Percentiles rank a stretch among this genome's conserved stretches.
phyloP scores from a whole-genome alignment of 2,888 invertebrate species.

The Microplitis deprimator region DNA sequence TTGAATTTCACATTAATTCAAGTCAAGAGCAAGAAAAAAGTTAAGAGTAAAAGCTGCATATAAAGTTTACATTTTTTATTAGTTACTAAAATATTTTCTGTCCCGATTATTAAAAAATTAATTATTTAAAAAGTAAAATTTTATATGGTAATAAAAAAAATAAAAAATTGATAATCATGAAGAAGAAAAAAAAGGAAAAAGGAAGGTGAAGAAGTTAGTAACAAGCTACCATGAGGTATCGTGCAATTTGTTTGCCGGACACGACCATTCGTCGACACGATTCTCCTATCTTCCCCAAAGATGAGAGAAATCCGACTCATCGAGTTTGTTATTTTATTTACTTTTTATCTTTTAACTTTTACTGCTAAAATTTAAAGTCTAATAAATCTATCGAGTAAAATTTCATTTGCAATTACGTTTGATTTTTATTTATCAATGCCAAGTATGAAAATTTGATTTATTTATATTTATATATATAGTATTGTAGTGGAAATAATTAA shows the following conservation, averaged over 20 bases:
- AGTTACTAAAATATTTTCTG: background rate
- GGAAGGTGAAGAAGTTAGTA: slow-evolving; percentile 34
- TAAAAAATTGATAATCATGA: slow-evolving; percentile 30
- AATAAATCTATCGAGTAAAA: slow-evolving; percentile 61
- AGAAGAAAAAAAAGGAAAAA: slow-evolving; percentile 46
- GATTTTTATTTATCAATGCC: slow-evolving; percentile 56
- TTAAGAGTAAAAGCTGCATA: too few species aligned
- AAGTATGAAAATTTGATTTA: background rate
- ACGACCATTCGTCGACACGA: slow-evolving; percentile 69
- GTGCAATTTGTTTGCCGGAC: slow-evolving; percentile 69
- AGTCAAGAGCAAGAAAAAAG: background rate
- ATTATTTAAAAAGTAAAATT: background rate
- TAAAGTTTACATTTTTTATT: background rate
- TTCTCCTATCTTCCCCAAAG: slow-evolving; percentile 58
- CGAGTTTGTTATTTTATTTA: slow-evolving; percentile 36
- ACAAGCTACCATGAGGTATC: slow-evolving; percentile 56
- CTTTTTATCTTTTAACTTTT: slow-evolving; percentile 4
- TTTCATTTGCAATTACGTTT: slow-evolving; percentile 59
- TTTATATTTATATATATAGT: too few species aligned
- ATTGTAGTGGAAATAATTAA: background rate
- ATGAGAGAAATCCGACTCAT: slow-evolving; percentile 66
- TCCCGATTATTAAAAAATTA: background rate
- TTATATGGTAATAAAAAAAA: slow-evolving; percentile 13
- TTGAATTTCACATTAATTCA: slow-evolving; percentile 59
- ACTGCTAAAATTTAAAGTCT: background rate